Conservation (phyloP, 2,888 invertebrate species). For the Loripinus fragilis region DNA sequence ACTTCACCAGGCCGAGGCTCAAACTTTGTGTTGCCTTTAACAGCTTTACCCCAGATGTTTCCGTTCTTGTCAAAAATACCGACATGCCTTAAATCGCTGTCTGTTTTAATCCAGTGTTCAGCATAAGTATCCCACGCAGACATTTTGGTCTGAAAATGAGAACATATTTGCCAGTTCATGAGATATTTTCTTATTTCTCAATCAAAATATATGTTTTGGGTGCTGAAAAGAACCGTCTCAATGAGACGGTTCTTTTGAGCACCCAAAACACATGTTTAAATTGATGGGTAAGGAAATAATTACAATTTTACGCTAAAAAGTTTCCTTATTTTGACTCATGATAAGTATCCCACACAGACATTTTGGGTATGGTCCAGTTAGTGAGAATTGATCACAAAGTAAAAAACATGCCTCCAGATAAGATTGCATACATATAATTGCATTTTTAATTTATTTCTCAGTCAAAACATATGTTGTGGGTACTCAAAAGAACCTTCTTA, state of each 20-base stretch:
- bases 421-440: too few relatives aligned
- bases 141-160: slow-evolving; percentile 15
- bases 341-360: too few relatives aligned
- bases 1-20: background rate
- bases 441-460: too few relatives aligned
- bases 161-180: too few relatives aligned
- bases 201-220: background rate
- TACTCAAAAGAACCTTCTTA: too few relatives aligned
- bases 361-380: too few relatives aligned
- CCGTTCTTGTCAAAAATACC: background rate
- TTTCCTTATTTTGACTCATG: too few relatives aligned
- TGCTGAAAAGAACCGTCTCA: background rate
- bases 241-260: background rate
- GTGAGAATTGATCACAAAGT: too few relatives aligned
- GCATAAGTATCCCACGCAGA: background rate
- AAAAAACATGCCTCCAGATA: too few relatives aligned
- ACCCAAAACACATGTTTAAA: background rate
- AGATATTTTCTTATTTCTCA: too few relatives aligned
- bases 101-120: background rate
- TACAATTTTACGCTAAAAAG: background rate
- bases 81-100: background rate
- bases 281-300: background rate
- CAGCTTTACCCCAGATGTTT: background rate
- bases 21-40: background rate
- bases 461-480: too few relatives aligned